These are phyloP conservation scores for Montipora cactus DNA, from an alignment of 64 coral and sea anemone genomes.

Conservation along the genomic window DNA sequence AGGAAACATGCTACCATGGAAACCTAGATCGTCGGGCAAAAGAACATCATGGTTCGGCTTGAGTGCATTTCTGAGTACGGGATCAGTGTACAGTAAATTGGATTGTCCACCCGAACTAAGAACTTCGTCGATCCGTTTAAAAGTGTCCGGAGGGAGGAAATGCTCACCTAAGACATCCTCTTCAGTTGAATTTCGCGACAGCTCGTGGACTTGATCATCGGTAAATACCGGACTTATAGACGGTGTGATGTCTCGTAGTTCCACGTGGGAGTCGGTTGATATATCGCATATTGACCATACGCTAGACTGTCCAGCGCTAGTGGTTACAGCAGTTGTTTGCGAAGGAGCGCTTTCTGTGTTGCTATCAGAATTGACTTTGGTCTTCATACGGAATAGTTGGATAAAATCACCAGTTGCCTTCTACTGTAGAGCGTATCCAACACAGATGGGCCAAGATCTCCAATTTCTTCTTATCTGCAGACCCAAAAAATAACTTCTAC, in stretches of 20 bases:
- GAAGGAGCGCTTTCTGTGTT: slow-evolving; percentile 30
- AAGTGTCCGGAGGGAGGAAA: slow-evolving; percentile 80
- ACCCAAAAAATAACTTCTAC: not conserved
- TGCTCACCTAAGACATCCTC: slow-evolving; percentile 80
- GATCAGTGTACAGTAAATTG: slow-evolving; percentile 75
- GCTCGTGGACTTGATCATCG: slow-evolving; percentile 92
- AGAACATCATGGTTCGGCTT: slow-evolving; percentile 70
- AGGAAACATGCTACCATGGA: slow-evolving; percentile 40
- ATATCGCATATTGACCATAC: slow-evolving; percentile 68
- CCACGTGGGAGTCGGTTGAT: slow-evolving; percentile 65
- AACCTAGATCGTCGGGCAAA: slow-evolving; percentile 56
- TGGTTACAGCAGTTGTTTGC: slow-evolving; percentile 35
- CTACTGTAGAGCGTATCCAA: not conserved
- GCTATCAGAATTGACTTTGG: slow-evolving; percentile 37
- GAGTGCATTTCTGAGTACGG: slow-evolving; percentile 36
- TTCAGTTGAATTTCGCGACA: slow-evolving; percentile 76
- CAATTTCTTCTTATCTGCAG: not conserved
- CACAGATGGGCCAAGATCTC: slow-evolving; percentile 3
- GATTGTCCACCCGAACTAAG: slow-evolving; percentile 73
- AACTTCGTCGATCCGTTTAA: slow-evolving; percentile 89
- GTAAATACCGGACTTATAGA: slow-evolving; percentile 97
- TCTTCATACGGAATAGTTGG: slow-evolving; percentile 43
- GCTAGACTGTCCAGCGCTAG: slow-evolving; percentile 43
- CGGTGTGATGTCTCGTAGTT: slow-evolving; percentile 90
- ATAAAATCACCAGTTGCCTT: not conserved